These are phyloP conservation scores for Galeruca laticollis DNA, from an alignment of 2,888 invertebrate genomes.

Conservation along the genomic window DNA sequence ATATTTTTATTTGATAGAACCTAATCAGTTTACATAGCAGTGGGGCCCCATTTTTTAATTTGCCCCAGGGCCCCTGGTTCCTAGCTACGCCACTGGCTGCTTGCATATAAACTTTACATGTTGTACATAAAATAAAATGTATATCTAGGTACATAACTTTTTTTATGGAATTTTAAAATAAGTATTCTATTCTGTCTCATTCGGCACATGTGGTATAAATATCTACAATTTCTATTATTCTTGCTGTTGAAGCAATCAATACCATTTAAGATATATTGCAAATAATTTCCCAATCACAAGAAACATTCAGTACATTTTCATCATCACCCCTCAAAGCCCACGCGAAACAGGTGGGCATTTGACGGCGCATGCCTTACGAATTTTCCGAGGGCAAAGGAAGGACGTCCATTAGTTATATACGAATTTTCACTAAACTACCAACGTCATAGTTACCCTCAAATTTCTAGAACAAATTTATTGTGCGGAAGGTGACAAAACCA, in stretches of 20 bases:
- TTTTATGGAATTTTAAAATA: too few species aligned
- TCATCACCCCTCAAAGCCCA: conserved; percentile 10
- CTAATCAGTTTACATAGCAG: too few species aligned
- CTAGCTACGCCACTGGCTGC: too few species aligned
- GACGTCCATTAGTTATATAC: conserved; percentile 31
- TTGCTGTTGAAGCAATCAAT: background rate
- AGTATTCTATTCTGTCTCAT: too few species aligned
- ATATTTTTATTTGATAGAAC: too few species aligned
- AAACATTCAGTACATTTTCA: background rate
- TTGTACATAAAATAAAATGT: too few species aligned
- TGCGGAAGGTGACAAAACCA: background rate
- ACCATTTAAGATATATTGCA: background rate
- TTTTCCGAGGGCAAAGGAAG: conserved; percentile 45
- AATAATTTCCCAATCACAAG: background rate
- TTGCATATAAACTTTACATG: too few species aligned
- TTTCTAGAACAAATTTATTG: background rate
- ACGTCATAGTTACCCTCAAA: background rate
- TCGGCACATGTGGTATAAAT: too few species aligned
- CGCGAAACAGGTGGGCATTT: conserved; percentile 38
- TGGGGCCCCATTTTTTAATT: too few species aligned
- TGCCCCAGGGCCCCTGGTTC: too few species aligned
- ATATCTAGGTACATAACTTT: too few species aligned
- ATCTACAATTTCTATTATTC: too few species aligned
- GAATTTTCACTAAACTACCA: conserved; percentile 1
- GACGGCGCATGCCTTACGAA: conserved; percentile 41